These are phyloP conservation scores for Drosophila santomea DNA, from an alignment of 1,140 invertebrate genomes.

Conservation along the genomic window DNA sequence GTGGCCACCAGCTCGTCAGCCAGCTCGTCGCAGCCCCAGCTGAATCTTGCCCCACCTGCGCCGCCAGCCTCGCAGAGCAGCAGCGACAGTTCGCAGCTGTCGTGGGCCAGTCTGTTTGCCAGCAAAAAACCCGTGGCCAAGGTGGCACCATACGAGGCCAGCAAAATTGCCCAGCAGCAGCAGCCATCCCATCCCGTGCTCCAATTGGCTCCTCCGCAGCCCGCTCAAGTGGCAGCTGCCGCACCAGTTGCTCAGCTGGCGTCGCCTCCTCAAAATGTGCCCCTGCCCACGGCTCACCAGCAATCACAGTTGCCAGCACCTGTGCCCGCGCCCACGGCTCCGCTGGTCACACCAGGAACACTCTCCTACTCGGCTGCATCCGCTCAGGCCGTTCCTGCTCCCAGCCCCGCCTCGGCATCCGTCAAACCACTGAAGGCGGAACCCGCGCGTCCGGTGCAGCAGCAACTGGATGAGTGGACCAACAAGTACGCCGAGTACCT, in stretches of 20 bases:
- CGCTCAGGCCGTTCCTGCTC: constrained; percentile 69
- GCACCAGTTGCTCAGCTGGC: constrained; percentile 21
- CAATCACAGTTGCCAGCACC: constrained; percentile 63
- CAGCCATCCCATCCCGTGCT: constrained; percentile 23
- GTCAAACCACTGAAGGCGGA: constrained; percentile 56
- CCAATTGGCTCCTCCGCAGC: constrained; percentile 39
- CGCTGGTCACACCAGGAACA: constrained; percentile 76
- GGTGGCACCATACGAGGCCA: constrained; percentile 86
- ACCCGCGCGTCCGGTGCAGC: constrained; percentile 37
- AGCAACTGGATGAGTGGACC: constrained; percentile 79
- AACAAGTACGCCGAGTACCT: constrained; percentile 89
- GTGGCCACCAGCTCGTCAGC: constrained; percentile 20
- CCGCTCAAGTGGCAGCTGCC: constrained; percentile 14
- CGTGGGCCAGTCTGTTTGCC: constrained; percentile 69
- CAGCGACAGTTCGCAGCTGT: constrained; percentile 60
- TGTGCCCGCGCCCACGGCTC: constrained; percentile 63
- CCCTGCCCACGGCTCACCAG: constrained; percentile 56
- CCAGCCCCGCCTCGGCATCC: constrained; percentile 38
- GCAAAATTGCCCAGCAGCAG: constrained; percentile 59
- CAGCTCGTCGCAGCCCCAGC: constrained; percentile 39
- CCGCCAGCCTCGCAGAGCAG: constrained; percentile 68
- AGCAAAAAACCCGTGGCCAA: constrained; percentile 86
- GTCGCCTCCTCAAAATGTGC: constrained; percentile 3
- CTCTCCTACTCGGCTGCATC: constrained; percentile 83
- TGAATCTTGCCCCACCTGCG: constrained; percentile 64